These are phyloP conservation scores for Catocala sponsa DNA, from an alignment of 2,888 invertebrate species.

Conservation along the genomic window DNA sequence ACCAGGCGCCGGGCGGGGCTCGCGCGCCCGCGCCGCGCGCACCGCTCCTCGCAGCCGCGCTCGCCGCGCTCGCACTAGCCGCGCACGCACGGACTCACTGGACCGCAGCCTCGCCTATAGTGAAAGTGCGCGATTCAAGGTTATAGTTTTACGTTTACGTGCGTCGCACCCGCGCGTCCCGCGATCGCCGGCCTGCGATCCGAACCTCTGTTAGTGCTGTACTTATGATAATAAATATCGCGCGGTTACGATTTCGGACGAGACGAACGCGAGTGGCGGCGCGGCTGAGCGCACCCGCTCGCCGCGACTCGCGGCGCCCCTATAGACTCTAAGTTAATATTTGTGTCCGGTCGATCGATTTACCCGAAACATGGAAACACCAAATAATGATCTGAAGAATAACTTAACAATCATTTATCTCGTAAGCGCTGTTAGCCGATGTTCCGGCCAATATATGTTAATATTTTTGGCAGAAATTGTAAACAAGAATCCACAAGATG, in stretches of 20 bases:
- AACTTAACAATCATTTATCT: slow-evolving; percentile 58
- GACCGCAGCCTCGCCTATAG: slow-evolving; percentile 79
- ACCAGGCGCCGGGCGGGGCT: slow-evolving; percentile 89
- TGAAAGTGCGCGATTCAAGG: slow-evolving; percentile 85
- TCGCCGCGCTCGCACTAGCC: slow-evolving; percentile 56
- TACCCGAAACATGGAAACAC: slow-evolving; percentile 82
- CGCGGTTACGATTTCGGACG: slow-evolving; percentile 76
- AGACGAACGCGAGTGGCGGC: slow-evolving; percentile 70
- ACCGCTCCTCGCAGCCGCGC: slow-evolving; percentile 46
- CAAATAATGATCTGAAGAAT: slow-evolving; percentile 60
- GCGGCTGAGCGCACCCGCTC: slow-evolving; percentile 55
- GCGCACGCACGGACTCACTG: slow-evolving; percentile 78
- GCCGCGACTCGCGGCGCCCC: slow-evolving; percentile 66
- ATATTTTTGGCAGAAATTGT: slow-evolving; percentile 69
- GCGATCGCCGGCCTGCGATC: slow-evolving; percentile 77
- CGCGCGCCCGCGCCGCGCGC: slow-evolving; percentile 41
- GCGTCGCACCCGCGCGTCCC: slow-evolving; percentile 79
- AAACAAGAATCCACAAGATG: slow-evolving; percentile 58
- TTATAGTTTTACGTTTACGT: slow-evolving; percentile 87
- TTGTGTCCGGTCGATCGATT: slow-evolving; percentile 81
- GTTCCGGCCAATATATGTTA: slow-evolving; percentile 78
- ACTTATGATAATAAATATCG: slow-evolving; percentile 86
- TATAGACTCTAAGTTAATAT: slow-evolving; percentile 81
- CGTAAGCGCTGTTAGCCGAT: slow-evolving; percentile 78
- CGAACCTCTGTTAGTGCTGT: slow-evolving; percentile 85